A percentile compares a stretch with the other conserved stretches of the same genome.
Conservation (phyloP, 2,888 invertebrate species). For the Nebria brevicollis region DNA sequence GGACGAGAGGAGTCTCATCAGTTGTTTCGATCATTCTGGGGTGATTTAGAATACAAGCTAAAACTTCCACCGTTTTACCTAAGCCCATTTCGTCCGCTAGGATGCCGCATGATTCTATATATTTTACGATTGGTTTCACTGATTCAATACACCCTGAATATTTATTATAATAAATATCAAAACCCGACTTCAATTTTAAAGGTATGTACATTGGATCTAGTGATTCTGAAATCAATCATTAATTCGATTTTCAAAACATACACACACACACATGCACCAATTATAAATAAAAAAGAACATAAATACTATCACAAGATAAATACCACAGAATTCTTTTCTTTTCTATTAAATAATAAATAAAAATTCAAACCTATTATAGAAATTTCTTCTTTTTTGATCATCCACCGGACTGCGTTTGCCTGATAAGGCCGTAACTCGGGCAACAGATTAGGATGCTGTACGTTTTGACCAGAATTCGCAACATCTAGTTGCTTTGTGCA, state of each 20-base stretch:
- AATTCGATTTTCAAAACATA: neutral
- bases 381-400: slow-evolving; percentile 69
- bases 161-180: slow-evolving; percentile 60
- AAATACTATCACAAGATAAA: no score
- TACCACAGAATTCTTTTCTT: no score
- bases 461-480: slow-evolving; percentile 41
- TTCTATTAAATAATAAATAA: no score
- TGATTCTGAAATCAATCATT: slow-evolving; percentile 54
- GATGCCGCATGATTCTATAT: slow-evolving; percentile 72
- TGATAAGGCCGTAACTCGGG: slow-evolving; percentile 74
- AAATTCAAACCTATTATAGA: slow-evolving; percentile 43
- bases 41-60: slow-evolving; percentile 72
- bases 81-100: slow-evolving; percentile 85
- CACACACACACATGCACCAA: no score
- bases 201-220: slow-evolving; percentile 57
- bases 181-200: slow-evolving; percentile 55
- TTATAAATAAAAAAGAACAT: no score
- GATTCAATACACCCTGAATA: slow-evolving; percentile 62
- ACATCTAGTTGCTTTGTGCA: slow-evolving; percentile 6
- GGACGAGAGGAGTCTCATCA: neutral
- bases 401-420: slow-evolving; percentile 73
- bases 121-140: slow-evolving; percentile 58
- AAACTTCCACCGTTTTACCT: slow-evolving; percentile 82
- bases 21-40: slow-evolving; percentile 53
- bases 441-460: slow-evolving; percentile 62